Percentiles rank a stretch among this genome's conserved stretches.
phyloP scores from a whole-genome alignment of 2,888 invertebrate species.

The Rhamphomyia laevipes region DNA sequence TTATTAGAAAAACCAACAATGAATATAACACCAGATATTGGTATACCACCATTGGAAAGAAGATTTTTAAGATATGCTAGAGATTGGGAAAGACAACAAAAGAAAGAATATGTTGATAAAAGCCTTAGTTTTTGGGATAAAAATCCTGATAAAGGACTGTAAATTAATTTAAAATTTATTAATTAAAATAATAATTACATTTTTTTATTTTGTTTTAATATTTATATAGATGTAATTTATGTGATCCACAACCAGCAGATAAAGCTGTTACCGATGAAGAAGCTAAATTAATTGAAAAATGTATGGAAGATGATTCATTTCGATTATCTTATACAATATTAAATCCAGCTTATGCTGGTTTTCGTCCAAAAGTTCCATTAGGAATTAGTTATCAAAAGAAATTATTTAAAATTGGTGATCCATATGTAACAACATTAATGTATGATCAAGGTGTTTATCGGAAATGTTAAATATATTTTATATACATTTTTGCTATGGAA shows the following conservation, averaged over 20 bases:
- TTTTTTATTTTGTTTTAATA: background rate
- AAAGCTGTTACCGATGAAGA: conserved; percentile 8
- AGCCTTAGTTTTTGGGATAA: background rate
- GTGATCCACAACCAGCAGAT: conserved; percentile 5
- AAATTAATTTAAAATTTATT: background rate
- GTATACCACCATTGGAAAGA: too few species aligned
- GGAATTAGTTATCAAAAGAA: conserved; percentile 12
- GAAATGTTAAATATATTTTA: too few species aligned
- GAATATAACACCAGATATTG: too few species aligned
- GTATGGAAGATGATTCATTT: conserved; percentile 8
- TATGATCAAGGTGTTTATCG: conserved; percentile 9
- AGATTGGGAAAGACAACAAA: too few species aligned
- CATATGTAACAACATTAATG: conserved; percentile 13
- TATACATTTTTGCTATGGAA: too few species aligned
- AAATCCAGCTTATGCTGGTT: conserved; percentile 14
- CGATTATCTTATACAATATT: conserved; percentile 12
- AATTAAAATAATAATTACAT: too few species aligned
- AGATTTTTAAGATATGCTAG: too few species aligned
- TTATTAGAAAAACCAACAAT: too few species aligned
- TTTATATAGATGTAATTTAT: conserved; percentile 9
- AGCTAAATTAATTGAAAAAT: conserved; percentile 4
- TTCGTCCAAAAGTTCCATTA: conserved; percentile 11
- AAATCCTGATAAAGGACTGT: conserved; percentile 7
- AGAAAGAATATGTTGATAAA: too few species aligned
- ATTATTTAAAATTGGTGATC: conserved; percentile 12